Evolutionary conservation across 2,113 vertebrate genomes (phyloP), one percentile per base, ranked within the genome.

Genomic region (Lichenostomus cassidix): DNA sequence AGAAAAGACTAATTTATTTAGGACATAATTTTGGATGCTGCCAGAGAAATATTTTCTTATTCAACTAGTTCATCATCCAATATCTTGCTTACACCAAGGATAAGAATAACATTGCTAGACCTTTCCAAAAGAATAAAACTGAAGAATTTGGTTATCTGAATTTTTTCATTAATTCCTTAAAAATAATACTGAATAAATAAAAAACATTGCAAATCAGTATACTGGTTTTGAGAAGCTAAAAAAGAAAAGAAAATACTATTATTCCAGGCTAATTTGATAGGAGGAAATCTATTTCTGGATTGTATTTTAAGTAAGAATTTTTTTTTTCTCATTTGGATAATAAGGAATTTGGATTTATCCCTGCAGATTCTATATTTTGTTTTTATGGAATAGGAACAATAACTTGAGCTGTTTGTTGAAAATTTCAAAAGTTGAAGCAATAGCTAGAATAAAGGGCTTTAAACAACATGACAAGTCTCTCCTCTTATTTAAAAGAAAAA

Each of bases 1-100:
- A 8, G 7, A 10, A 15, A 44, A 11, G 0, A 3, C 11, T 33
- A 3, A 1, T 50, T 78, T 65, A 19, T 29, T 77, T 47, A 49
- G n/a, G n/a, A 39, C 2, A 10, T n/a, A 23, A 1, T 81, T 68
- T 19, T 73, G 8, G 10, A 56, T 10, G 8, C 9, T 31, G 41
- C 35, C 50, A 60, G 25, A 52, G 14, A 86, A 83, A 21, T 67
- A 33, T 24, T 75, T 75, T 76, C 59, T 74, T 52, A 39, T 13
- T 69, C 47, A 87, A 71, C 15, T 41, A 71, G 6, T 10, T 59
- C 12, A 37, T n/a, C 6, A 37, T 68, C 25, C 10, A 55, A 6
- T 35, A 11, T 60, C 41, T 89, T 41, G 3, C 42, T 70, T 58
- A 35, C 15, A 37, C 7, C 27, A 46, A 50, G 15, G 19, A 37